phyloP scores from a whole-genome alignment of 1,140 invertebrate species.

The Subanguina moxae region DNA sequence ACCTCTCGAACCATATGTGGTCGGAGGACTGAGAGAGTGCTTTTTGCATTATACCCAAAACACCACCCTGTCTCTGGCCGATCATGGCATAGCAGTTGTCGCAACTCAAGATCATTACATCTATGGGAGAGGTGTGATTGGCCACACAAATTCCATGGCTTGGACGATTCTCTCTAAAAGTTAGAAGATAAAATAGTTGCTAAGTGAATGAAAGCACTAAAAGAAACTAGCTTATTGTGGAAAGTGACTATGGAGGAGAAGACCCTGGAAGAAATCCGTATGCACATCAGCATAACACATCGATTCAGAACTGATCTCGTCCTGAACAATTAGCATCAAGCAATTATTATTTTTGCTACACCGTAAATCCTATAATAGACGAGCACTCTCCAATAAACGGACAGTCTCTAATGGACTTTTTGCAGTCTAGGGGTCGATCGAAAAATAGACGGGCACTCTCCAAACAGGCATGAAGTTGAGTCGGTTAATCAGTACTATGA shows the following conservation, averaged over 20 bases:
- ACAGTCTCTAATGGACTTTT: too few relatives aligned
- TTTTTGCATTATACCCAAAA: constrained; percentile 81
- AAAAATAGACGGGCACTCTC: too few relatives aligned
- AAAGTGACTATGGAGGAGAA: constrained; percentile 52
- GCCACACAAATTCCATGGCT: constrained; percentile 80
- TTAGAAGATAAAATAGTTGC: background rate
- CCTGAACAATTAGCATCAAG: constrained; percentile 31
- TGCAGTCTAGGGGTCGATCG: too few relatives aligned
- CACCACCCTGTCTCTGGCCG: constrained; percentile 90
- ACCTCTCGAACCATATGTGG: constrained; percentile 98
- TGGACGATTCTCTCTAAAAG: constrained; percentile 31
- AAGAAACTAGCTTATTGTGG: constrained; percentile 34
- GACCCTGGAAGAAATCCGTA: constrained; percentile 45
- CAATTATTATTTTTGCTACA: too few relatives aligned
- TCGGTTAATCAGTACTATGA: too few relatives aligned
- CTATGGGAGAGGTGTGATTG: constrained; percentile 94
- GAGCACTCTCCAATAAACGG: too few relatives aligned
- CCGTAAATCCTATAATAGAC: too few relatives aligned
- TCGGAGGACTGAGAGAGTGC: constrained; percentile 60
- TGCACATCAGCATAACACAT: constrained; percentile 74
- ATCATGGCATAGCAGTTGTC: constrained; percentile 97
- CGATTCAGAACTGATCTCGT: constrained; percentile 75
- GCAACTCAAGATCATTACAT: constrained; percentile 90
- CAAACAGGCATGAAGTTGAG: too few relatives aligned
- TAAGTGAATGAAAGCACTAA: background rate